phyloP scores from a whole-genome alignment of 2,113 vertebrate genomes.

The Odocoileus hemionus region DNA sequence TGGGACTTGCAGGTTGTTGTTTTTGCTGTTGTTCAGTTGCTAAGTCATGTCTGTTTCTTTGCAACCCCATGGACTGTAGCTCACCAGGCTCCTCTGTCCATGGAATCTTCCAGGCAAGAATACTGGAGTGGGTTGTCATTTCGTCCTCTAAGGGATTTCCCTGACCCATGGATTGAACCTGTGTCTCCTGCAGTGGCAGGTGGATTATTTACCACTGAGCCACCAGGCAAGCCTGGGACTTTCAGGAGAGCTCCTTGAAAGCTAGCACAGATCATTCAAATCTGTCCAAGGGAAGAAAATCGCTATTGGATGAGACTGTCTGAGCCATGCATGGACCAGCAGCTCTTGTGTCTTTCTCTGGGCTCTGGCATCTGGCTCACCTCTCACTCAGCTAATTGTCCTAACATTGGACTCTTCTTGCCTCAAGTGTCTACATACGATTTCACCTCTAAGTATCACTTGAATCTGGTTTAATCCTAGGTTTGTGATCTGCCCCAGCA shows the following conservation, averaged over 20 bases:
- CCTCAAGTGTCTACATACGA: background rate
- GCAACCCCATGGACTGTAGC: background rate
- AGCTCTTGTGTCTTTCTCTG: background rate
- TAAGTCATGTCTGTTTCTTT: background rate
- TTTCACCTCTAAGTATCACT: background rate
- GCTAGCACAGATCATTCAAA: background rate
- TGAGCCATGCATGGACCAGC: background rate
- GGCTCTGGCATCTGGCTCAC: background rate
- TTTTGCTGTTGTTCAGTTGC: background rate
- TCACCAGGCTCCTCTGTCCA: background rate
- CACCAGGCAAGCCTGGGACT: background rate
- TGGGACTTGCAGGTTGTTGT: background rate
- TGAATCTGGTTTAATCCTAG: background rate
- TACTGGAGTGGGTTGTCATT: background rate
- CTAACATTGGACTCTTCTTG: rapidly evolving
- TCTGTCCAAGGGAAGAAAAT: background rate
- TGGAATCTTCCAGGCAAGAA: background rate
- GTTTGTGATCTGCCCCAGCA: background rate
- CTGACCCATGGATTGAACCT: background rate
- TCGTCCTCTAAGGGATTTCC: background rate
- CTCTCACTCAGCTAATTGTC: background rate
- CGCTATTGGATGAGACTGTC: background rate
- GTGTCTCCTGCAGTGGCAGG: background rate
- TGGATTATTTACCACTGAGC: background rate
- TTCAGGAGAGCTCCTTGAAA: background rate